Conservation (phyloP, 2,797 vertebrate species). For the Chelonia mydas region DNA sequence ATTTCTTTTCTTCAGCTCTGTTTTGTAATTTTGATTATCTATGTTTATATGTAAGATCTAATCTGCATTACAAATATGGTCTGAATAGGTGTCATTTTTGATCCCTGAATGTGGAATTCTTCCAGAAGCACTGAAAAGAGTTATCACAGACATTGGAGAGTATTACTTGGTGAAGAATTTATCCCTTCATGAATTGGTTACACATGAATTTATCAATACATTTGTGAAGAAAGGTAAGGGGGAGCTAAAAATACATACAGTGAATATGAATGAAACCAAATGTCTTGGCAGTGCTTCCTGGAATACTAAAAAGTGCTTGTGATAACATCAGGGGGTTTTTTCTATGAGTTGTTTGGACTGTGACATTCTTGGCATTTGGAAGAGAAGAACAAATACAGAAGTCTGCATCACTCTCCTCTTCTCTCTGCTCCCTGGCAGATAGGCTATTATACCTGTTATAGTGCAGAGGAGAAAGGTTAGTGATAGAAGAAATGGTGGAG, state of each 20-base stretch:
- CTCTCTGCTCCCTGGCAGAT: neutral
- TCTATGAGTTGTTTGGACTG: neutral
- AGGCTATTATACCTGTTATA: neutral
- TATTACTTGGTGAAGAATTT: constrained; percentile 89
- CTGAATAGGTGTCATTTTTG: constrained; percentile 88
- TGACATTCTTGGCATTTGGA: neutral
- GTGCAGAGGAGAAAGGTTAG: neutral
- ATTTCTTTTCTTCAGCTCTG: neutral
- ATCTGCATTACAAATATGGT: constrained; percentile 23
- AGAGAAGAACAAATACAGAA: neutral
- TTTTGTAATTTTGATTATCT: neutral
- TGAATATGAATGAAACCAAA: neutral
- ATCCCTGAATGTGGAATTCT: constrained; percentile 88
- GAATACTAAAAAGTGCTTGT: neutral
- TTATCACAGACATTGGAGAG: constrained; percentile 79
- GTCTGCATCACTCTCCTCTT: neutral
- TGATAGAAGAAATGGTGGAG: neutral
- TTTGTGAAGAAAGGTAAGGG: constrained; percentile 88
- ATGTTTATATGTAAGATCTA: neutral
- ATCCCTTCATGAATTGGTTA: constrained; percentile 83
- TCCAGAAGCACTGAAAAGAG: constrained; percentile 80
- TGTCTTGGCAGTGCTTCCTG: neutral
- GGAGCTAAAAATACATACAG: neutral
- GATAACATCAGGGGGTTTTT: neutral
- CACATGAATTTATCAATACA: constrained; percentile 82